Evolutionary conservation across 2,888 invertebrate species (phyloP).

Genomic region (Eucera pruinosa): DNA sequence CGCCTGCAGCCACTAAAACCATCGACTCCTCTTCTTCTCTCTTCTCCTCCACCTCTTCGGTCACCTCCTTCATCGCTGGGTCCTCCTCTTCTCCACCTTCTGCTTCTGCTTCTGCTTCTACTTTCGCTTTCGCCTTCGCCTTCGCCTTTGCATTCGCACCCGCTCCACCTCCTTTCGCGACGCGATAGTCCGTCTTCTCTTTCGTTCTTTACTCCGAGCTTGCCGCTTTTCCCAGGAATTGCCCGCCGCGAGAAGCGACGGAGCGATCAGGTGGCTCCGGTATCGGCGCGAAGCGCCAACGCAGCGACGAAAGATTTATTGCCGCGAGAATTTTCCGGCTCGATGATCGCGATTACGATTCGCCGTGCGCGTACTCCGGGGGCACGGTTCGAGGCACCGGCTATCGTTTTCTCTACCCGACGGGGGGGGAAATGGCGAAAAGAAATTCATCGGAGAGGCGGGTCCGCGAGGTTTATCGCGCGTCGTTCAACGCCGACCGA

Average conservation of each 20-base stretch:
- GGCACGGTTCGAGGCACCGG: too few relatives aligned
- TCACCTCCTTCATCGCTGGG: slow-evolving; percentile 40
- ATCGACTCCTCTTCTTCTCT: slow-evolving; percentile 70
- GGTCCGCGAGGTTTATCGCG: slow-evolving; percentile 33
- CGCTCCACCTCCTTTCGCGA: background rate
- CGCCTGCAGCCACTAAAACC: slow-evolving; percentile 82
- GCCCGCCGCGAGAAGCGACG: slow-evolving; percentile 48
- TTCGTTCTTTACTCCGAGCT: too few relatives aligned
- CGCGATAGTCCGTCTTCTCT: background rate
- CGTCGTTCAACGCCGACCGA: slow-evolving; percentile 28
- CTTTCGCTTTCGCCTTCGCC: slow-evolving; percentile 1
- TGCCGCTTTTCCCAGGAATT: slow-evolving; percentile 24
- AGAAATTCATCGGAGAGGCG: background rate
- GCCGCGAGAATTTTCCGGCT: slow-evolving; percentile 26
- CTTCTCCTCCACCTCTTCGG: slow-evolving; percentile 32
- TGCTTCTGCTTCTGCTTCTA: too few relatives aligned
- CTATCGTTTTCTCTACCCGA: too few relatives aligned
- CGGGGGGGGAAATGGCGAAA: too few relatives aligned
- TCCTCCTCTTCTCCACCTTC: slow-evolving; percentile 34
- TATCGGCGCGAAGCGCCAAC: slow-evolving; percentile 14
- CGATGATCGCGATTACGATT: slow-evolving; percentile 22
- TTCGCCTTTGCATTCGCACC: background rate
- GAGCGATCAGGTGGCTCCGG: slow-evolving; percentile 34
- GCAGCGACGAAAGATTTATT: slow-evolving; percentile 35
- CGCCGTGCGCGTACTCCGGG: too few relatives aligned